Base-by-base conservation (phyloP, 2,797 vertebrate genomes). In the Neoniphon sammara region DNA sequence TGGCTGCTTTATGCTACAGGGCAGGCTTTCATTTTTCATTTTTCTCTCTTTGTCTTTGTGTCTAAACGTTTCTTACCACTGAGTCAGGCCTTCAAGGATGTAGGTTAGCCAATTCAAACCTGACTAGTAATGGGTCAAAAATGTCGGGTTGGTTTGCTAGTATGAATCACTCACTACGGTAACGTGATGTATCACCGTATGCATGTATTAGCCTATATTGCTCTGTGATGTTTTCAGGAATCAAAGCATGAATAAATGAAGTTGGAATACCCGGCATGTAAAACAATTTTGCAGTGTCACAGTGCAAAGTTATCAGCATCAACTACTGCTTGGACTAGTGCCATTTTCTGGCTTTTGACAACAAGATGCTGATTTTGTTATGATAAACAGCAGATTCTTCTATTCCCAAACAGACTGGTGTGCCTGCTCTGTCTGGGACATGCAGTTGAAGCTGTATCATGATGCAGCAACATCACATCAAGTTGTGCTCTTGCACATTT, bases 111-210 rank as follows among this genome's bases (percentile, higher is more conserved):
- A 49, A 49, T 75, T 77, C 30, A 56, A 70, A 81, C 31, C 62
- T 69, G 87, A 73, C 70, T 44, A 65, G 72, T 78, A 81, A 84
- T 77, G 59, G 59, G 36, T 75, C 53, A 81, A 63, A 85, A 74
- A 78, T 77, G 76, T 66, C 42, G 44, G 44, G 66, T 70, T 60
- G 34, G 4, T 79, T 66, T 36, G 56, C 67, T 49, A 57, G 47
- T n/a, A 39, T 84, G 84, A 84, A 85, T 87, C 82, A 79, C 72
- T 62, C 44, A 61, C 36, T 46, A 66, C 39, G 25, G 36, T 18
- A 11, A 27, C 53, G 46, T 75, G 73, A 59, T 69, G 60, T 2
- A 17, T 31, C 20, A 46, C 21, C 64, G 76, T 25, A 42, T 76
- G 69, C 61, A 44, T 18, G 12, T 21, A 4, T 6, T 9, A 25